phyloP scores from a whole-genome alignment of 2,113 vertebrate genomes.

The Seriola dumerili region DNA sequence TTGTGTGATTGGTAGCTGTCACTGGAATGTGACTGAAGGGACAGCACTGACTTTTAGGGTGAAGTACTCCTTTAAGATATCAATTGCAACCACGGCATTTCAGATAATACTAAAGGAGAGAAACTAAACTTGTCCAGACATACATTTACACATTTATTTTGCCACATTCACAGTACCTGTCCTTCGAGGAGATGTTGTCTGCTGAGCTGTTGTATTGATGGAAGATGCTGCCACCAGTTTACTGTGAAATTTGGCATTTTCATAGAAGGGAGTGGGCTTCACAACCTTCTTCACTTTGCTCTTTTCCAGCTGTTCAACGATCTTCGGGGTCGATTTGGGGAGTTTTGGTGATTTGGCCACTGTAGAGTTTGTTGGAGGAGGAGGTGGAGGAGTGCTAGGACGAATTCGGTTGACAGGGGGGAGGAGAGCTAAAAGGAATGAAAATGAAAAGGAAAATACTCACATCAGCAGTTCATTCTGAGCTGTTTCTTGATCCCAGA shows the following conservation, averaged over 20 bases:
- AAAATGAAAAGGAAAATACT: not conserved
- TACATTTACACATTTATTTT: not conserved
- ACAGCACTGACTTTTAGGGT: not conserved
- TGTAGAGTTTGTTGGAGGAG: conserved; percentile 50
- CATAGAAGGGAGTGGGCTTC: conserved; percentile 29
- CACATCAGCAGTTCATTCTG: not conserved
- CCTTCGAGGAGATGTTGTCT: conserved; percentile 26
- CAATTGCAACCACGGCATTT: not conserved
- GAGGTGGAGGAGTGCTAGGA: conserved; percentile 68
- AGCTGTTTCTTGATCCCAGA: conserved; percentile 1
- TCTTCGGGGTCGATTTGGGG: not conserved
- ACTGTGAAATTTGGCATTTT: conserved; percentile 37
- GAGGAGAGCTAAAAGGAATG: conserved; percentile 74
- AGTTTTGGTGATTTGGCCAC: conserved; percentile 17
- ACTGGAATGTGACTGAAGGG: not conserved
- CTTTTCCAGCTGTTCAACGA: conserved; percentile 28
- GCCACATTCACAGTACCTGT: conserved; percentile 54
- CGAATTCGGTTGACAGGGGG: conserved; percentile 67
- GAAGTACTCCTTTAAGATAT: not conserved
- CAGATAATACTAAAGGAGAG: not conserved
- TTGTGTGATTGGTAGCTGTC: not conserved
- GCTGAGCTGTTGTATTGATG: not conserved
- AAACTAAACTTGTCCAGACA: not conserved
- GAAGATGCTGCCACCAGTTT: not conserved
- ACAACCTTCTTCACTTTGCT: conserved; percentile 8